Evolutionary conservation across 1,140 invertebrate species (phyloP).

Genomic region (Patella vulgata): DNA sequence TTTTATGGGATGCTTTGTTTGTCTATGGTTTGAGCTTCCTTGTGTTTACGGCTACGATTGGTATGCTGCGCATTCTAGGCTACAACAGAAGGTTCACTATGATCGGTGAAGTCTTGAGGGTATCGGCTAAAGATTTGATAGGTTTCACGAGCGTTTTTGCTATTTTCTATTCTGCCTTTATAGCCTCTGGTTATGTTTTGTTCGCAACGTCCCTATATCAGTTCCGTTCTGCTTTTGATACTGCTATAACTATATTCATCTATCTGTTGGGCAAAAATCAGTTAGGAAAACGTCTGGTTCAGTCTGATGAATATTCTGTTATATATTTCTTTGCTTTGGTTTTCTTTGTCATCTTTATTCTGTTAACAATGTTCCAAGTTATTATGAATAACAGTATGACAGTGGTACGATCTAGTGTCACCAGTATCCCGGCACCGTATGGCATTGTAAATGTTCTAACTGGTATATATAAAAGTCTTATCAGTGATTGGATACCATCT

Average conservation of each 20-base stretch:
- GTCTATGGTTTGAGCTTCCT: slow-evolving; percentile 28
- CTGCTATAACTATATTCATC: slow-evolving; percentile 38
- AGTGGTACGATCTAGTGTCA: slow-evolving; percentile 20
- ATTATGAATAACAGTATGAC: slow-evolving; percentile 37
- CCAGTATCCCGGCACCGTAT: slow-evolving; percentile 33
- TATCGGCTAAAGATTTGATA: slow-evolving; percentile 33
- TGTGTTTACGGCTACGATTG: slow-evolving; percentile 42
- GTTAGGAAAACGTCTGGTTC: slow-evolving; percentile 23
- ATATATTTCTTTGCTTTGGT: slow-evolving; percentile 37
- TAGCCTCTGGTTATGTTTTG: slow-evolving; percentile 40
- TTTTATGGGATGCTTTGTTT: slow-evolving; percentile 37
- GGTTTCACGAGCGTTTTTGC: slow-evolving; percentile 51
- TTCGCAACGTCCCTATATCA: slow-evolving; percentile 40
- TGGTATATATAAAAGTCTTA: slow-evolving; percentile 19
- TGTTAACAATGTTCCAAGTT: slow-evolving; percentile 44
- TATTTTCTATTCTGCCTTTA: slow-evolving; percentile 52
- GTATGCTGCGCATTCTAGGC: slow-evolving; percentile 48
- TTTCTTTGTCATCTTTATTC: slow-evolving; percentile 36
- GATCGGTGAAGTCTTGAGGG: slow-evolving; percentile 27
- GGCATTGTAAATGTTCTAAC: slow-evolving; percentile 31
- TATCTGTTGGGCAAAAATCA: slow-evolving; percentile 47
- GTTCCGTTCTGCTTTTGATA: slow-evolving; percentile 43
- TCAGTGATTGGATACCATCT: slow-evolving; percentile 20
- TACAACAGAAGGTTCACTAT: slow-evolving; percentile 49
- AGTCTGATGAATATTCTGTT: slow-evolving; percentile 21